These are phyloP conservation scores for Ips typographus DNA, from an alignment of 1,140 invertebrate genomes.

Conservation along the genomic window DNA sequence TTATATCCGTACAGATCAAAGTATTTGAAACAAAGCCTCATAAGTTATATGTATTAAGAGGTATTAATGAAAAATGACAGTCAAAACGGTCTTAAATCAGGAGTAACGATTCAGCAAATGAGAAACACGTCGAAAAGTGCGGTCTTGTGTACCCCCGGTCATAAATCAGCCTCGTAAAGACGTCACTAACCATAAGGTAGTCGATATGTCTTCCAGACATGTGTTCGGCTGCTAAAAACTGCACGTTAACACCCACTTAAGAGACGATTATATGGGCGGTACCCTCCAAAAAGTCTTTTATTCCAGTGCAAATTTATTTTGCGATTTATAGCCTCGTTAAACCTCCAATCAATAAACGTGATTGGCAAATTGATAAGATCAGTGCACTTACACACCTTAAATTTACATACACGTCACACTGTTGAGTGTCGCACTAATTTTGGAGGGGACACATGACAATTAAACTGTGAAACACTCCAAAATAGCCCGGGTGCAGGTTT, in stretches of 20 bases:
- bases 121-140: slow-evolving; percentile 30
- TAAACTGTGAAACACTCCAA: no score
- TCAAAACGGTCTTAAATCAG: slow-evolving; percentile 14
- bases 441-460: no score
- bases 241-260: slow-evolving; percentile 29
- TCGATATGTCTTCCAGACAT: slow-evolving; percentile 22
- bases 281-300: neutral
- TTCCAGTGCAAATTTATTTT: no score
- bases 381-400: no score
- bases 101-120: slow-evolving; percentile 27
- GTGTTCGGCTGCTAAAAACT: slow-evolving; percentile 21
- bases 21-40: no score
- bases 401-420: no score
- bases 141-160: slow-evolving; percentile 17
- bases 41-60: neutral
- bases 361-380: no score
- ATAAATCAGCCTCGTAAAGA: slow-evolving; percentile 32
- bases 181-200: slow-evolving; percentile 25
- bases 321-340: no score
- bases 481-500: neutral
- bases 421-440: no score
- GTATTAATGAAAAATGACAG: slow-evolving; percentile 25
- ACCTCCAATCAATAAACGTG: no score
- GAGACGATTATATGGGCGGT: slow-evolving; percentile 4
- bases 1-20: no score